Conservation (phyloP, 1,140 invertebrate genomes). For the Aphis craccivora region DNA sequence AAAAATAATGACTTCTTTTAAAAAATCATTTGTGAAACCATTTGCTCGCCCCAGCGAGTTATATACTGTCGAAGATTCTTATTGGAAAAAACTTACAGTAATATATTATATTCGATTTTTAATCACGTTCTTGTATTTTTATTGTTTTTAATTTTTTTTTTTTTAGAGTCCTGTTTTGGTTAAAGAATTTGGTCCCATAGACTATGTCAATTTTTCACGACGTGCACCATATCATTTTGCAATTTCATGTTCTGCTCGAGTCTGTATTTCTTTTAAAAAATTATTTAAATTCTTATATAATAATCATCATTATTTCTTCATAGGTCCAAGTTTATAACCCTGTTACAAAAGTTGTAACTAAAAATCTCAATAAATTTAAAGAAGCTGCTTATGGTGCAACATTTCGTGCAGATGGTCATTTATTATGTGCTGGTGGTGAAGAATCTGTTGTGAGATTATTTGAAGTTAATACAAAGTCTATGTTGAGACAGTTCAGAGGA, state of each 20-base stretch:
- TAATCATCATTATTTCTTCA: slow-evolving; percentile 32
- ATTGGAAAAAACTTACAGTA: slow-evolving; percentile 87
- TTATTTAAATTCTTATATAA: neutral
- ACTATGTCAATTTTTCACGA: slow-evolving; percentile 89
- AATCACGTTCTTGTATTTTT: neutral
- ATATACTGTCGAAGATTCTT: slow-evolving; percentile 73
- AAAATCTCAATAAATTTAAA: slow-evolving; percentile 86
- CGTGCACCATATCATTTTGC: slow-evolving; percentile 87
- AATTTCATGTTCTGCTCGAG: slow-evolving; percentile 86
- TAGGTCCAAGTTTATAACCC: slow-evolving; percentile 88
- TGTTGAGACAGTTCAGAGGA: slow-evolving; percentile 77
- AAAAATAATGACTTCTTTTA: slow-evolving; percentile 42
- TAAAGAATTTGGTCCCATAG: slow-evolving; percentile 91
- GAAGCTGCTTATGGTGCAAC: slow-evolving; percentile 85
- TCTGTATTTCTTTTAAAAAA: slow-evolving; percentile 64
- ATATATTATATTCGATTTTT: slow-evolving; percentile 61
- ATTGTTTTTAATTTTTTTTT: slow-evolving; percentile 60
- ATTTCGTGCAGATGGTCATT: slow-evolving; percentile 84
- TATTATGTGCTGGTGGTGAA: slow-evolving; percentile 87
- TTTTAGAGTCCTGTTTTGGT: slow-evolving; percentile 83
- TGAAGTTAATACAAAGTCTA: slow-evolving; percentile 81
- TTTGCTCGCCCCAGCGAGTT: slow-evolving; percentile 17
- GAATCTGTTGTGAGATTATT: slow-evolving; percentile 88
- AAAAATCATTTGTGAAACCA: slow-evolving; percentile 54
- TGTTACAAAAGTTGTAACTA: slow-evolving; percentile 81